phyloP scores from a whole-genome alignment of 1,140 invertebrate species.

The Phortica variegata region DNA sequence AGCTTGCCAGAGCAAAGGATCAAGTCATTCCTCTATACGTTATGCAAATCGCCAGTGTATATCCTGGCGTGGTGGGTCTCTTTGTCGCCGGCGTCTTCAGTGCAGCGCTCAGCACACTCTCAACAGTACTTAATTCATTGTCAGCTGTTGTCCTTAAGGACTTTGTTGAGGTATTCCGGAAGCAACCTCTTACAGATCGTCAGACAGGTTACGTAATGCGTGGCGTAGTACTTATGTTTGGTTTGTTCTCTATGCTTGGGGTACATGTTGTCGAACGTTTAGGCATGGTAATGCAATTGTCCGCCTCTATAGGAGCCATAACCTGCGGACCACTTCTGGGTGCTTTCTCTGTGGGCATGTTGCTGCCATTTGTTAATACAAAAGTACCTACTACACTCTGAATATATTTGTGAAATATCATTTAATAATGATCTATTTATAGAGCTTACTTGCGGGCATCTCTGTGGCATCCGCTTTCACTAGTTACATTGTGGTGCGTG shows the following conservation, averaged over 20 bases:
- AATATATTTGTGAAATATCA: background rate
- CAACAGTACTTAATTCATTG: constrained; percentile 77
- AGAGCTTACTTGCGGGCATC: constrained; percentile 36
- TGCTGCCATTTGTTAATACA: constrained; percentile 76
- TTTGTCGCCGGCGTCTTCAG: constrained; percentile 76
- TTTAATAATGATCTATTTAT: background rate
- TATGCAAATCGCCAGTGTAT: constrained; percentile 63
- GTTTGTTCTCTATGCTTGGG: constrained; percentile 65
- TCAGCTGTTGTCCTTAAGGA: constrained; percentile 78
- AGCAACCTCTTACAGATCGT: constrained; percentile 63
- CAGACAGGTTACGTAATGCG: constrained; percentile 66
- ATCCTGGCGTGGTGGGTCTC: constrained; percentile 73
- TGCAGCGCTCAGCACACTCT: constrained; percentile 74
- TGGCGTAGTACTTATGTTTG: constrained; percentile 64
- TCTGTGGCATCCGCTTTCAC: constrained; percentile 18
- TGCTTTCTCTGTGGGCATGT: constrained; percentile 81
- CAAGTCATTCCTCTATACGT: constrained; percentile 71
- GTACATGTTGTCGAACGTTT: constrained; percentile 70
- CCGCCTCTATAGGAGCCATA: constrained; percentile 75
- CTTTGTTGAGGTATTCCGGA: constrained; percentile 70
- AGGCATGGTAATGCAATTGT: constrained; percentile 73
- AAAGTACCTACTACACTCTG: constrained; percentile 58
- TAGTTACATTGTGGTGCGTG: constrained; percentile 41
- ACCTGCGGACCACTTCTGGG: constrained; percentile 81
- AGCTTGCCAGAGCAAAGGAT: constrained; percentile 63